Conservation (phyloP, 2,113 vertebrate genomes). For the Vimba vimba region DNA sequence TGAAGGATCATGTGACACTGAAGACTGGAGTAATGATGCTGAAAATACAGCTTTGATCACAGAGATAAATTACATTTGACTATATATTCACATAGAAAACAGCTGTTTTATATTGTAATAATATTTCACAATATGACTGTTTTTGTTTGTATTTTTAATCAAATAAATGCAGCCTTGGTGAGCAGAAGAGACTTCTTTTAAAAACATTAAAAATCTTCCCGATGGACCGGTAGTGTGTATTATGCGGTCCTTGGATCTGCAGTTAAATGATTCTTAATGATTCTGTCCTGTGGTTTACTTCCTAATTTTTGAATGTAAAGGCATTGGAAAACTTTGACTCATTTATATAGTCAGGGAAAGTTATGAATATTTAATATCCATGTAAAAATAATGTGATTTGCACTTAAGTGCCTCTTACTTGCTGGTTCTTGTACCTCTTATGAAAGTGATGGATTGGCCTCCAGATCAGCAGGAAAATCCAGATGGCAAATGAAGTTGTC, state of each 20-base stretch:
- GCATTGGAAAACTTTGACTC: neutral
- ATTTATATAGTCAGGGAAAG: neutral
- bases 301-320: neutral
- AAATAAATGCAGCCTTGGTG: too few relatives aligned
- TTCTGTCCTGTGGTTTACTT: neutral
- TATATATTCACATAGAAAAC: too few relatives aligned
- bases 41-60: too few relatives aligned
- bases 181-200: too few relatives aligned
- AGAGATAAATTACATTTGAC: too few relatives aligned
- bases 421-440: neutral
- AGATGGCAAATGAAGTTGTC: neutral
- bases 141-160: too few relatives aligned
- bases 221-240: neutral
- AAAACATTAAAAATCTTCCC: too few relatives aligned
- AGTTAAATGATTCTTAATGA: neutral
- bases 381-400: neutral
- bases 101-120: too few relatives aligned
- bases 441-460: neutral
- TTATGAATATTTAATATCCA: neutral
- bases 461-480: too few relatives aligned
- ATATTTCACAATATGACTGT: too few relatives aligned
- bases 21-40: too few relatives aligned
- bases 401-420: neutral
- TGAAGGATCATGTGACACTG: too few relatives aligned
- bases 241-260: neutral